phyloP scores from a whole-genome alignment of 2,888 invertebrate species.

The Eulithis testata region DNA sequence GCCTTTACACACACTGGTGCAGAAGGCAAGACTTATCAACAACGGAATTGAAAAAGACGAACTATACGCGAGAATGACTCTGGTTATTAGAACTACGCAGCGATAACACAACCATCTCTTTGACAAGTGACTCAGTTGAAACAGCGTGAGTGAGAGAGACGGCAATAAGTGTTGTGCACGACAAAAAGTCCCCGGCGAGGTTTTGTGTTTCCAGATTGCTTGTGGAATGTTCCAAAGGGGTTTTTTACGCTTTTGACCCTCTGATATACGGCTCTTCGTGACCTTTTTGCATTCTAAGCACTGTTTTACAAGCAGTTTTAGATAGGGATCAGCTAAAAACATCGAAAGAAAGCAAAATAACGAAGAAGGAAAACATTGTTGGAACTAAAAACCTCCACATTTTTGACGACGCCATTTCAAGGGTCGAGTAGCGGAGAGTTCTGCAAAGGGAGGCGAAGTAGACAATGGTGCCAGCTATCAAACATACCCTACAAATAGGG shows the following conservation, averaged over 20 bases:
- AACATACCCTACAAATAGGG: conserved; percentile 42
- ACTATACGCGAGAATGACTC: conserved; percentile 60
- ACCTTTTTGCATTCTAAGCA: neutral
- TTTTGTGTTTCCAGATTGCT: conserved; percentile 74
- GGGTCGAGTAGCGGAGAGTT: conserved; percentile 49
- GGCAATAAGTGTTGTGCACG: conserved; percentile 51
- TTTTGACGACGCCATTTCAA: conserved; percentile 58
- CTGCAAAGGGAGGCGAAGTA: conserved; percentile 48
- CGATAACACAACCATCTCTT: conserved; percentile 73
- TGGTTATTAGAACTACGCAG: conserved; percentile 75
- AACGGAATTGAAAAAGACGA: conserved; percentile 64
- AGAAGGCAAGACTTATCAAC: conserved; percentile 89
- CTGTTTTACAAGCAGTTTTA: neutral
- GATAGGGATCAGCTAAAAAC: neutral
- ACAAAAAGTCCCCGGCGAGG: conserved; percentile 62
- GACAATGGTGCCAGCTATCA: conserved; percentile 56
- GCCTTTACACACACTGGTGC: conserved; percentile 97
- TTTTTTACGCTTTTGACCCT: conserved; percentile 33
- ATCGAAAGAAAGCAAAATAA: conserved; percentile 35
- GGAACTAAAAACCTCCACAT: conserved; percentile 79
- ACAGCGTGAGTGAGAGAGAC: conserved; percentile 68
- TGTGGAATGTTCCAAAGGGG: conserved; percentile 52
- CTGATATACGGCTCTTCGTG: conserved; percentile 4
- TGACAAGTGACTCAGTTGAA: conserved; percentile 65
- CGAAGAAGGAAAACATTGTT: conserved; percentile 58